Evolutionary conservation across 2,113 vertebrate genomes (phyloP).

Genomic region (Nesogale talazaci): DNA sequence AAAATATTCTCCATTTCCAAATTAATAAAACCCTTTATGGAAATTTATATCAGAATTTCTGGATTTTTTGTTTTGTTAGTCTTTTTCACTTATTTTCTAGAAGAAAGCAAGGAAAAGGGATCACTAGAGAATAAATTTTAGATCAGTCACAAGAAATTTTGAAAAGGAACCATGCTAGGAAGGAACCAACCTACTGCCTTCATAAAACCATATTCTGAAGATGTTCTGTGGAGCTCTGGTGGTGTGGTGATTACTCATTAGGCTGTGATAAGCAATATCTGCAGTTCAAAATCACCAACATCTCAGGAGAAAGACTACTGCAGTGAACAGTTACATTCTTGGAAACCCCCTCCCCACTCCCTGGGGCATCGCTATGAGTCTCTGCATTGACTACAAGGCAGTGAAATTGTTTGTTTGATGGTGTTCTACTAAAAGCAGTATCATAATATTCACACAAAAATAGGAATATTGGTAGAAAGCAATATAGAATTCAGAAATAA

Average conservation of each 20-base stretch:
- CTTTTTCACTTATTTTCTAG: not conserved
- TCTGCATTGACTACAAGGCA: no score
- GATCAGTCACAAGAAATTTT: not conserved
- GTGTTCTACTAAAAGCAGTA: slow-evolving; percentile 39
- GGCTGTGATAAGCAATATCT: no score
- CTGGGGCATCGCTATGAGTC: no score
- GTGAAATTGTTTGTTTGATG: not conserved
- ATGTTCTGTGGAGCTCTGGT: no score
- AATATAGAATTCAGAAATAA: not conserved
- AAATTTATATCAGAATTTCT: slow-evolving; percentile 33
- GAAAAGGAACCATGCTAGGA: not conserved
- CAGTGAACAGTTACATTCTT: no score
- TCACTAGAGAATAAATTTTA: not conserved
- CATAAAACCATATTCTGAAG: slow-evolving; percentile 21
- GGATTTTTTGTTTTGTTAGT: not conserved
- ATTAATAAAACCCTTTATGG: slow-evolving; percentile 39
- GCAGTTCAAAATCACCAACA: no score
- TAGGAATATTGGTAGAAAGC: not conserved
- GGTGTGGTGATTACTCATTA: no score
- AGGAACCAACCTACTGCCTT: not conserved
- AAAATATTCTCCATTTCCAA: slow-evolving; percentile 54
- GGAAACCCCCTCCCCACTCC: no score
- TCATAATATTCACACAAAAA: not conserved
- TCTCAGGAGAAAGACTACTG: no score
- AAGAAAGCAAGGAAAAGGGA: not conserved